A percentile compares a stretch with the other conserved stretches of the same genome.
These are phyloP conservation scores for Sebastes matsubarae DNA, from an alignment of 2,797 vertebrate genomes.

Conservation along the genomic window DNA sequence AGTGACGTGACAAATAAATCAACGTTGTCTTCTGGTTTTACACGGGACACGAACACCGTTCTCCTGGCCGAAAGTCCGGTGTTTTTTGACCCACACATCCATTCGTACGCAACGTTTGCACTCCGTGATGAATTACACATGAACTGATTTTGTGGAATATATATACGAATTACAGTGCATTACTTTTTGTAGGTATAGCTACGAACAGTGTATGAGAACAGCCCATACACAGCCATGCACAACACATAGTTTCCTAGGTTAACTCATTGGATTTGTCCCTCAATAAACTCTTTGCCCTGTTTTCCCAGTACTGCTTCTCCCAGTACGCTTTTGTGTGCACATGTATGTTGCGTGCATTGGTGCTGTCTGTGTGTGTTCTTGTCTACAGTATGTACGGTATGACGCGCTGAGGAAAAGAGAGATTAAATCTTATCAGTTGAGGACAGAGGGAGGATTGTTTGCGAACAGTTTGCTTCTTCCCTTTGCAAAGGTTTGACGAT, in stretches of 20 bases:
- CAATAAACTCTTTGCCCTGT: not conserved
- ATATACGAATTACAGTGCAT: not conserved
- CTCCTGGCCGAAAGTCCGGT: too few species aligned
- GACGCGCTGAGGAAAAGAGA: not conserved
- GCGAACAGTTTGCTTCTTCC: slow-evolving; percentile 22
- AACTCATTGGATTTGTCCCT: slow-evolving; percentile 7
- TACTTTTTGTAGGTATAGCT: not conserved
- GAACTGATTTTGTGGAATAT: too few species aligned
- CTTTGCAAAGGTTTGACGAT: slow-evolving; percentile 30
- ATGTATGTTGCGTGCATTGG: not conserved
- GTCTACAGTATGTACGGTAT: not conserved
- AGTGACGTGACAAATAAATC: not conserved
- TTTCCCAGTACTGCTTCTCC: not conserved
- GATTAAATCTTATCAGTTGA: slow-evolving; percentile 41
- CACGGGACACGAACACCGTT: too few species aligned
- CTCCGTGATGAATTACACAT: too few species aligned
- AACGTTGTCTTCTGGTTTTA: not conserved
- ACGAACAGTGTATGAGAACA: not conserved
- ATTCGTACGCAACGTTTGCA: too few species aligned
- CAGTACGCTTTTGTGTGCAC: not conserved
- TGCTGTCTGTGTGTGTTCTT: not conserved
- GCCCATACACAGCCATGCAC: not conserved
- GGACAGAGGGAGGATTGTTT: slow-evolving; percentile 44
- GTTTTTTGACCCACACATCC: too few species aligned
- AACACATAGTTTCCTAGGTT: not conserved